Evolutionary conservation across 2,113 vertebrate genomes (phyloP), one percentile per base, ranked within the genome.

Genomic region (Manacus vitellinus): DNA sequence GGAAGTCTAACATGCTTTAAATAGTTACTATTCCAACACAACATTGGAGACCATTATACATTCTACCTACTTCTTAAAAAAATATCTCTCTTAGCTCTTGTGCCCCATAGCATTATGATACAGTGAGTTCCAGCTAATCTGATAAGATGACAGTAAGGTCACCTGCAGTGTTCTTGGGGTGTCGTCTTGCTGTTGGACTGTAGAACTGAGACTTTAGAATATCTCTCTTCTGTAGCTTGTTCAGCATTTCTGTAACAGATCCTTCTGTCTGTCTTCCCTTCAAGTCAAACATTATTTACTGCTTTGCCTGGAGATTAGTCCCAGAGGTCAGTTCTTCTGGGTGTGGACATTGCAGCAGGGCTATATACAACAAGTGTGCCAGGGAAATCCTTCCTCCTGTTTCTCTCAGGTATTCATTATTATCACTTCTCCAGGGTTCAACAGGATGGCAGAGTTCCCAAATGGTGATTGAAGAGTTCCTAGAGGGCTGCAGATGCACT

Each of bases 11-110:
- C 83, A n/a, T 92, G 68, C 87, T 95, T 97, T 44, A 84, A 86
- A 96, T 96, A 95, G 75, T 90, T 95, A 56, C 37, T 96, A 58
- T 94, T 96, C 88, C 79, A 92, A 87, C 70, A 75, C 39, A 92
- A 27, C 59, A 41, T 74, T 94, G 52, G 52, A 89, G 43, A 76
- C 70, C 44, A 85, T 93, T 89, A 75, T 41, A 93, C 77, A 89
- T 68, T 14, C 35, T 92, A 74, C 56, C 44, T 71, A 39, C 55
- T 51, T 65, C 52, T 92, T 65, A 59, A 85, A 92, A 92, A 85
- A 75, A 58, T 19, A 22, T 33, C 33, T 85, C 59, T 5, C 56
- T 89, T 78, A 52, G 70, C 37, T 84, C 14, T 15, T 88, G 80
- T 84, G 55, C 55, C 52, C 43, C 12, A 22, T 24, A 71, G 55